Conservation (phyloP, 2,888 invertebrate genomes). For the Dryococelus australis region DNA sequence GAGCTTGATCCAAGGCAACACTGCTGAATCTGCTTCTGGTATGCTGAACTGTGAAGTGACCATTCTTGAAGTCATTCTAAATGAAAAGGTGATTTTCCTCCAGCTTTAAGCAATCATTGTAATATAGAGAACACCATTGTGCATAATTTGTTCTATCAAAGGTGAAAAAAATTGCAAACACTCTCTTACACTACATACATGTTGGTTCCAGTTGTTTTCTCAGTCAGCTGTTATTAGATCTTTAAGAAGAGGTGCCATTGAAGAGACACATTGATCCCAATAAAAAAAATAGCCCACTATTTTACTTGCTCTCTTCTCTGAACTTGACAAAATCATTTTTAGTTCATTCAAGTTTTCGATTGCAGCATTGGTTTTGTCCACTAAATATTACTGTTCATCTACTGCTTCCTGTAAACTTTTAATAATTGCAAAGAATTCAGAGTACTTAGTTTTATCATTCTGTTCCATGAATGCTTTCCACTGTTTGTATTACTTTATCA, state of each 20-base stretch:
- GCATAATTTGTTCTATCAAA: background rate
- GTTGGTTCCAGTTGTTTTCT: background rate
- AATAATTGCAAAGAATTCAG: background rate
- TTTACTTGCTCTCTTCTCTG: background rate
- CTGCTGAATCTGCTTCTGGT: too few species aligned
- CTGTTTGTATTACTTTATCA: constrained; percentile 12
- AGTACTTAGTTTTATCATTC: background rate
- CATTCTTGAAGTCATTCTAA: too few species aligned
- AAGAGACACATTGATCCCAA: background rate
- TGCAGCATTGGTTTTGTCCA: too few species aligned
- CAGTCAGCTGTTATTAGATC: background rate
- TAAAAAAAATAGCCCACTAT: background rate
- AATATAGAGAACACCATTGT: background rate
- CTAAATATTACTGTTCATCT: background rate
- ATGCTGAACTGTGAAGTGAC: too few species aligned
- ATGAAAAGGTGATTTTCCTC: background rate
- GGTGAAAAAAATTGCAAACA: background rate
- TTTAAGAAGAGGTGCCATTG: background rate
- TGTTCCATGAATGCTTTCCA: background rate
- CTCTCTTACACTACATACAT: background rate
- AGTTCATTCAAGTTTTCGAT: too few species aligned
- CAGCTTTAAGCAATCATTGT: background rate
- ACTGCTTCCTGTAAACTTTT: background rate
- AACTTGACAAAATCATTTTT: background rate
- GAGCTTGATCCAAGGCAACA: too few species aligned